Percentiles rank a stretch among this genome's conserved stretches.
These are phyloP conservation scores for Stictocephala bisonia DNA, from an alignment of 2,888 invertebrate genomes.

Conservation along the genomic window DNA sequence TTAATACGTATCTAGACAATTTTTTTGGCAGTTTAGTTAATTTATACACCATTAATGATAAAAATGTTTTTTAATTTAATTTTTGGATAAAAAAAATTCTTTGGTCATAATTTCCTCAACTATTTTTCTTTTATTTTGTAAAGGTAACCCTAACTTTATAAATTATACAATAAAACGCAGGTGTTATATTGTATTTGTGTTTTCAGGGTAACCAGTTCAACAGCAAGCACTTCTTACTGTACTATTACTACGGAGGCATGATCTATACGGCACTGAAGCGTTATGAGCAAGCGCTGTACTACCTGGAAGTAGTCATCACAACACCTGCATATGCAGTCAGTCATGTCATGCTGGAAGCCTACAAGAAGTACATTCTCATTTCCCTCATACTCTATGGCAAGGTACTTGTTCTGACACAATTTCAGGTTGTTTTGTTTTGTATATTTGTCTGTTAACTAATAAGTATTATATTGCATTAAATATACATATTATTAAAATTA, in stretches of 20 bases:
- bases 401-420: no score
- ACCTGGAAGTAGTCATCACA: constrained; percentile 95
- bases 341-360: constrained; percentile 97
- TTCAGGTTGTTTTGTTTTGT: constrained; percentile 50
- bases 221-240: constrained; percentile 90
- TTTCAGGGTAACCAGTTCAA: constrained; percentile 82
- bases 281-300: constrained; percentile 92
- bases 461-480: no score
- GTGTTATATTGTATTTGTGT: constrained; percentile 56
- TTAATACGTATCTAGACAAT: no score
- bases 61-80: not conserved
- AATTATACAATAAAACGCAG: no score
- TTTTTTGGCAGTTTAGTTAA: no score
- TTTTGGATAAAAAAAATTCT: not conserved
- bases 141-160: no score
- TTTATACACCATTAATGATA: not conserved
- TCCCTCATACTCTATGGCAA: constrained; percentile 93
- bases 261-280: constrained; percentile 95
- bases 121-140: no score
- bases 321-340: constrained; percentile 96
- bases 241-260: constrained; percentile 98
- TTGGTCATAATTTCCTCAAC: constrained; percentile 13
- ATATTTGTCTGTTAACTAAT: not conserved
- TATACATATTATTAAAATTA: no score
- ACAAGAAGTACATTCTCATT: constrained; percentile 95